These are phyloP conservation scores for Plecotus auritus DNA, from an alignment of 2,113 vertebrate species.

Conservation along the genomic window DNA sequence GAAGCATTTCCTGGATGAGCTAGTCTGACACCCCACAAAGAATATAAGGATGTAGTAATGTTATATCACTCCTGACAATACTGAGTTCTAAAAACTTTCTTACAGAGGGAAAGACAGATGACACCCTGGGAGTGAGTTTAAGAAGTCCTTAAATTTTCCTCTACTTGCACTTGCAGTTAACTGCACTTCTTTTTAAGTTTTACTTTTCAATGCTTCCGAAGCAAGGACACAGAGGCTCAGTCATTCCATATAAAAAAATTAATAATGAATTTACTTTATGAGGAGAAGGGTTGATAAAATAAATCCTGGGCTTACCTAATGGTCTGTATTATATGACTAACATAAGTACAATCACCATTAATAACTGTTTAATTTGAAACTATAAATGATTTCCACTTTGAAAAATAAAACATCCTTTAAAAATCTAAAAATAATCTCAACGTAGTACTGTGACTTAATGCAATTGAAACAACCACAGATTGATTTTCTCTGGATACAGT, in stretches of 20 bases:
- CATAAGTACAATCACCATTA: neutral
- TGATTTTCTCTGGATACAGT: neutral
- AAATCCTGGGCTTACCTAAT: neutral
- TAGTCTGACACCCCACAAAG: neutral
- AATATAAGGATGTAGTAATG: neutral
- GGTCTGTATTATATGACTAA: neutral
- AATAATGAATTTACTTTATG: neutral
- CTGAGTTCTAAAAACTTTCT: neutral
- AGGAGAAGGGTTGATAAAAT: neutral
- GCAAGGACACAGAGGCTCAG: neutral
- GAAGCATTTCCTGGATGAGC: neutral
- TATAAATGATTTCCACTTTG: neutral
- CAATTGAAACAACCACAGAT: neutral
- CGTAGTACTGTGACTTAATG: neutral
- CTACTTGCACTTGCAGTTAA: neutral
- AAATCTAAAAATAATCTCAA: slow-evolving; percentile 20
- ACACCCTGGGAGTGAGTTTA: neutral
- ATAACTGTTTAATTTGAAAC: slow-evolving; percentile 26
- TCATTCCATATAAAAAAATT: neutral
- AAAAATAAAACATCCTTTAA: slow-evolving; percentile 34
- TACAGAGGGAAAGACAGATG: neutral
- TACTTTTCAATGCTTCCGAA: slow-evolving; percentile 33
- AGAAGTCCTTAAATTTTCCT: neutral
- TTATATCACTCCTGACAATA: neutral
- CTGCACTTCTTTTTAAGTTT: neutral